Percentiles rank a stretch among this genome's conserved stretches.
phyloP scores from a whole-genome alignment of 2,113 vertebrate species.

The Canis aureus region DNA sequence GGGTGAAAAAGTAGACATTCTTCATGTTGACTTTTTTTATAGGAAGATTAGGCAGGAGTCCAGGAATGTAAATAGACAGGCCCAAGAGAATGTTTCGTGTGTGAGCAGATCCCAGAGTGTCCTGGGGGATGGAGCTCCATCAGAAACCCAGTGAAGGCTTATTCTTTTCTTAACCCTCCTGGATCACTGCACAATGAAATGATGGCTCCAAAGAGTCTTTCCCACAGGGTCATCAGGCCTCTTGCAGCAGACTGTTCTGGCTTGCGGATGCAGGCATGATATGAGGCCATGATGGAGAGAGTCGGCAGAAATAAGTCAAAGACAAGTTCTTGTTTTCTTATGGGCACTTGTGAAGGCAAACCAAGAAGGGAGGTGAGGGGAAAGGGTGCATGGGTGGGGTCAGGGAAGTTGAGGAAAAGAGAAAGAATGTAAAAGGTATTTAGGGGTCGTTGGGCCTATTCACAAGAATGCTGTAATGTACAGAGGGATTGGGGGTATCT shows the following conservation, averaged over 20 bases:
- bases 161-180: not conserved
- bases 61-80: not conserved
- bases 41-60: not conserved
- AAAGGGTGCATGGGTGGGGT: not conserved
- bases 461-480: not conserved
- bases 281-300: not conserved
- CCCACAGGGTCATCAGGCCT: not conserved
- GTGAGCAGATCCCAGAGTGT: not conserved
- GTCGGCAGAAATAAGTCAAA: not conserved
- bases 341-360: not conserved
- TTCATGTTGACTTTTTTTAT: constrained; percentile 4
- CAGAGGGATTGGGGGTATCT: not conserved
- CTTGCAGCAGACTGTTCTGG: not conserved
- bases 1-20: not conserved
- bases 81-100: not conserved
- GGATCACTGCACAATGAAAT: not conserved
- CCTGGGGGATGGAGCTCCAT: not conserved
- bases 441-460: not conserved
- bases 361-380: not conserved
- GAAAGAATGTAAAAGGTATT: not conserved
- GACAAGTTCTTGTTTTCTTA: not conserved
- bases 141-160: not conserved
- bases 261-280: not conserved
- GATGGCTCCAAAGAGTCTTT: not conserved
- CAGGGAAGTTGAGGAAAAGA: not conserved